phyloP scores from a whole-genome alignment of 2,113 vertebrate genomes.

The Platysternon megacephalum region DNA sequence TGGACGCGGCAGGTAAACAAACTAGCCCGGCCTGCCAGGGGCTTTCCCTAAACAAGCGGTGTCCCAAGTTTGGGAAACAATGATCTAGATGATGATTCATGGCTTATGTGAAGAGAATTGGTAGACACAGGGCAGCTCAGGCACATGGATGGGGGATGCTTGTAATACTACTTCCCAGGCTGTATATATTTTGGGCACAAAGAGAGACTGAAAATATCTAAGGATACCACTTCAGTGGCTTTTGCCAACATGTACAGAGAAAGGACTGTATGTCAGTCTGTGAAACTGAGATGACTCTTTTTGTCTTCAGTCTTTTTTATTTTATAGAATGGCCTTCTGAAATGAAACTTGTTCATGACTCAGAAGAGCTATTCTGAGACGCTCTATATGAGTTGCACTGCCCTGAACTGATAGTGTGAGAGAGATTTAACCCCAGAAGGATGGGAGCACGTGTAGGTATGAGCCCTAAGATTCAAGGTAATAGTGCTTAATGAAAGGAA shows the following conservation, averaged over 20 bases:
- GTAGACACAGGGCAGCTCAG: background rate
- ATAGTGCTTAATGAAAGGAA: conserved; percentile 9
- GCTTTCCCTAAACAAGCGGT: too few species aligned
- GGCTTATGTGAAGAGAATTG: background rate
- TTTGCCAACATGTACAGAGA: background rate
- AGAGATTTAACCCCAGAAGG: background rate
- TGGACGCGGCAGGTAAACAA: too few species aligned
- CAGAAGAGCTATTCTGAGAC: background rate
- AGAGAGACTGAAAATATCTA: background rate
- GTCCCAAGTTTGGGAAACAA: too few species aligned
- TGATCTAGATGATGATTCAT: background rate
- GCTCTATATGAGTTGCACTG: background rate
- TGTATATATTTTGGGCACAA: too few species aligned
- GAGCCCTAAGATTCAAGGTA: conserved; percentile 37
- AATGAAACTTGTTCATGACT: background rate
- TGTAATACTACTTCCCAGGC: too few species aligned
- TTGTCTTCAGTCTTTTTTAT: background rate
- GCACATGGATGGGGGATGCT: background rate
- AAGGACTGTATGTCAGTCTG: background rate
- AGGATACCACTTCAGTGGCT: background rate
- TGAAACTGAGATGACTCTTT: background rate
- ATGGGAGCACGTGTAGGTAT: background rate
- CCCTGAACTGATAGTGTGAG: background rate
- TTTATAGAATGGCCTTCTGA: background rate
- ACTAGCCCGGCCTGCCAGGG: too few species aligned